phyloP scores from a whole-genome alignment of 2,888 invertebrate species.

The Drosophila melanosoma region DNA sequence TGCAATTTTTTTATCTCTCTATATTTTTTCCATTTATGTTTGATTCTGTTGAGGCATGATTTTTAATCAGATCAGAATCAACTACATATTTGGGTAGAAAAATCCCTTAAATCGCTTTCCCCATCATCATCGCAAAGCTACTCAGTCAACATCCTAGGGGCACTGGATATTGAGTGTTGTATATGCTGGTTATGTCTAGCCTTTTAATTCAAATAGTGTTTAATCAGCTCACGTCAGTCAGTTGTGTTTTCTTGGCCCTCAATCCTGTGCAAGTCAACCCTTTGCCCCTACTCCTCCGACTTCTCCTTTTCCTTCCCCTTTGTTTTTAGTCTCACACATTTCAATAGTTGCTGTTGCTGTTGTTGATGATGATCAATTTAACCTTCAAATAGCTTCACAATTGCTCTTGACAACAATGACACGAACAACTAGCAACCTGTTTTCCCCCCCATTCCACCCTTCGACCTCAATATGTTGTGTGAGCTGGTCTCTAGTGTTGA shows the following conservation, averaged over 20 bases:
- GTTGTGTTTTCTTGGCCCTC: neutral
- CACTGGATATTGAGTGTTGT: neutral
- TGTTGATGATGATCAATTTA: slow-evolving; percentile 71
- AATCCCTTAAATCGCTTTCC: neutral
- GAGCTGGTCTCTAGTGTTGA: slow-evolving; percentile 55
- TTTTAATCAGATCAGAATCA: neutral
- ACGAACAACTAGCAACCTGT: slow-evolving; percentile 38
- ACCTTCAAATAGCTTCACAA: slow-evolving; percentile 71
- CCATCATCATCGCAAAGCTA: neutral
- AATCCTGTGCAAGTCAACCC: slow-evolving; percentile 29
- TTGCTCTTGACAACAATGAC: slow-evolving; percentile 68
- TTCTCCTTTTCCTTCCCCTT: neutral
- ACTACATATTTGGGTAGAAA: neutral
- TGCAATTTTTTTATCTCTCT: neutral
- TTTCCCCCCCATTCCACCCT: slow-evolving; percentile 3
- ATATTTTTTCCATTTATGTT: neutral
- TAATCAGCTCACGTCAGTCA: slow-evolving; percentile 46
- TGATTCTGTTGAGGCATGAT: neutral
- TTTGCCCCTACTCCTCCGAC: slow-evolving; percentile 13
- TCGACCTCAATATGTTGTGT: slow-evolving; percentile 37
- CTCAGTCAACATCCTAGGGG: neutral
- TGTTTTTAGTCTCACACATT: slow-evolving; percentile 22
- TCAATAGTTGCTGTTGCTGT: slow-evolving; percentile 35
- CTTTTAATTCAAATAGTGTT: slow-evolving; percentile 45
- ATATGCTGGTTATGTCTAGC: slow-evolving; percentile 25